Evolutionary conservation across 2,113 vertebrate genomes (phyloP), one percentile per base, ranked within the genome.

Genomic region (Phylloscopus trochilus): DNA sequence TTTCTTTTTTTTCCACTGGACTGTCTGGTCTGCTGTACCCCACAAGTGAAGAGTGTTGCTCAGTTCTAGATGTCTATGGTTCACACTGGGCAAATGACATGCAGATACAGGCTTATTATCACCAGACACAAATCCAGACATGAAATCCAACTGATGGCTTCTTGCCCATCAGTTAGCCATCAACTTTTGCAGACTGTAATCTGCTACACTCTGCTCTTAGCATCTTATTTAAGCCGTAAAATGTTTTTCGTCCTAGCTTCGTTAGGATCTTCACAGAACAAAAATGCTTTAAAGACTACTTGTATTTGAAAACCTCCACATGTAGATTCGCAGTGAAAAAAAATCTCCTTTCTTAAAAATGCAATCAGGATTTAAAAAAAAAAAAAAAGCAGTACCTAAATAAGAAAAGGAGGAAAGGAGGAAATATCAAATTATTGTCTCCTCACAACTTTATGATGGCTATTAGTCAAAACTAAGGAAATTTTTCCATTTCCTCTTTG

Each of bases 31-130:
- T 72, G 56, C n/a, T 30, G 19, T 44, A 87, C 5, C 33, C 35
- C 43, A 10, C 31, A 60, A 68, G 69, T n/a, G 52, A 89, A 72
- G 35, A 51, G 22, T 28, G 43, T 24, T 33, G 26, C 23, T 80
- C 26, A n/a, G 2, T 35, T 82, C 27, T 43, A 37, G 37, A 56
- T 63, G 39, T 28, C 41, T 46, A 2, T 0, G 0, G 55, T 18
- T 87, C 73, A 81, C 83, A 78, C 7, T 0, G 0, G 13, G 17
- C n/a, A 90, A 83, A 83, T 37, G 28, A 41, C 59, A 81, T 13
- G 37, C 33, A 83, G 70, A 73, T 24, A 83, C 1, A 90, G 58
- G 37, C 18, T 66, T 3, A 1, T 17, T 17, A 35, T 58, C 53
- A 85, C 44, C 5, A 7, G 39, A 44, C 28, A 83, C 7, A 68